phyloP scores from a whole-genome alignment of 2,797 vertebrate species.

The Simalia tracyae region DNA sequence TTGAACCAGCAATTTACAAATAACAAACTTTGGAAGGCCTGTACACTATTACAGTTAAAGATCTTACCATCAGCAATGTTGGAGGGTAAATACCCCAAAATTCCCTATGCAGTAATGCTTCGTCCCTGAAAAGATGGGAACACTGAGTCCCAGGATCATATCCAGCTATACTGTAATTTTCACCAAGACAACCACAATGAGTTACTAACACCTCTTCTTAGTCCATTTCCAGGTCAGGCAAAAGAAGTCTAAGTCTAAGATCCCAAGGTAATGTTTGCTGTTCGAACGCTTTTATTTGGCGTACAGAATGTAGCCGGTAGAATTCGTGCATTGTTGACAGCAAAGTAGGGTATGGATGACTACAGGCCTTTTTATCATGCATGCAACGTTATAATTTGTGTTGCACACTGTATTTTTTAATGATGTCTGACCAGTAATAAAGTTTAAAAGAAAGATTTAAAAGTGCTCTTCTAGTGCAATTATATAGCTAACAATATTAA shows the following conservation, averaged over 20 bases:
- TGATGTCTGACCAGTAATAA: not conserved
- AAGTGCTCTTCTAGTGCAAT: not conserved
- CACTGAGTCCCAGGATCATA: not conserved
- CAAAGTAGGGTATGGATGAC: not conserved
- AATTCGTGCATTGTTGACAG: not conserved
- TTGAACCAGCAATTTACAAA: not conserved
- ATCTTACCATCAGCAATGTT: not conserved
- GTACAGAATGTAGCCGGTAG: not conserved
- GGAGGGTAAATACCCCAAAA: not conserved
- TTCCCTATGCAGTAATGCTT: not conserved
- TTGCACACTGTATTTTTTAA: not conserved
- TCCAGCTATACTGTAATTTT: not conserved
- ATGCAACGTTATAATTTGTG: not conserved
- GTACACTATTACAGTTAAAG: not conserved
- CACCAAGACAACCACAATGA: not conserved
- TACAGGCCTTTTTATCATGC: not conserved
- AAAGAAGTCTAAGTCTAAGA: not conserved
- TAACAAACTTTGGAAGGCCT: not conserved
- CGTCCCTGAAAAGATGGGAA: not conserved
- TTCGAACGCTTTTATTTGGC: not conserved
- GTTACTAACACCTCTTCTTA: not conserved
- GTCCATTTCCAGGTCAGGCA: not conserved
- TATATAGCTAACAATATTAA: not conserved
- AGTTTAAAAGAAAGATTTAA: not conserved
- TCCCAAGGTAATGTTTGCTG: not conserved